Base-by-base conservation (phyloP, 2,888 invertebrate species). In the Nomada fucata region DNA sequence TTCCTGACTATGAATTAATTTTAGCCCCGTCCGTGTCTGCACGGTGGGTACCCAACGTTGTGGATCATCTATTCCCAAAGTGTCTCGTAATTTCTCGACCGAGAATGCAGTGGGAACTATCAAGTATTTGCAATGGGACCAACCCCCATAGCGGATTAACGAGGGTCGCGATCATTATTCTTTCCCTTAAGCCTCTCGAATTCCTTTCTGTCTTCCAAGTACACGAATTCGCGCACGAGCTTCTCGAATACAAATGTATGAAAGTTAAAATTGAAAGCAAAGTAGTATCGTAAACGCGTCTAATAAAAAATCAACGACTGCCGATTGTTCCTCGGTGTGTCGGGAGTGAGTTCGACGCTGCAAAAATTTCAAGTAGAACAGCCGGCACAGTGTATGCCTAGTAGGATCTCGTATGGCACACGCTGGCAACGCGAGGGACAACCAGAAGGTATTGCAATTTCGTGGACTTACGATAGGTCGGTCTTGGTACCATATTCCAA, bases 401-500 rank as follows among this genome's bases (percentile, higher is more conserved):
- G 11, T 67, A 57, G 44, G 57, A 68, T 55, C 53, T 61, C 20
- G n/a, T 18, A 13, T 20, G 50, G 10, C 36, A 13, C 13, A 20
- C 44, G 13, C 18, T 15, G 15, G 44, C 18, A 47, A 75, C 29
- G 67, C 76, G 80, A 73, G 79, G 67, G 42, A 63, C 44, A n/a
- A 13, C 15, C 53, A 55, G 55, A 57, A 53, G 42, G 42, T 36
- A 26, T 61, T 53, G 50, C 69, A 57, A 74, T 36, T 69, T 42
- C 20, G 74, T 68, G 67, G 55, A 94, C 95, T 95, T 93, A 96
- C 96, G 94, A 88, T 94, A 94, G 42, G 95, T 94, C 42, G 95
- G 95, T 82, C 96, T 94, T 60, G 95, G 95, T 76, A 96, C 94
- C 92, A 95, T 96, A 85, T 95, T 95, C 94, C 96, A 97, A 29